Evolutionary conservation across 2,888 invertebrate genomes (phyloP).

Genomic region (Nomada hirtipes): DNA sequence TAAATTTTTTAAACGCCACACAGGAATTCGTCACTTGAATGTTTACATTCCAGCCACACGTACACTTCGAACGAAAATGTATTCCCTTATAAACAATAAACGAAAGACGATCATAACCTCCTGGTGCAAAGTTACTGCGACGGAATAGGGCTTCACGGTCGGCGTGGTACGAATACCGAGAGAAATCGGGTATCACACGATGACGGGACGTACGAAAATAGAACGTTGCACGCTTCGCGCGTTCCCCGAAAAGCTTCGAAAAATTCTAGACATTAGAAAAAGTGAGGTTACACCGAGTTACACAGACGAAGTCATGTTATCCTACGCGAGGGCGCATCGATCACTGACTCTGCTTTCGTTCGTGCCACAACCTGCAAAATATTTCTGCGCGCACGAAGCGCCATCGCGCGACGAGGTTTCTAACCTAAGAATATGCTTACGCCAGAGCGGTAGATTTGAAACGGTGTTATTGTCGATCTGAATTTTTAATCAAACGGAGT

Average conservation of each 20-base stretch:
- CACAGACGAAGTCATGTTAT: conserved; percentile 5
- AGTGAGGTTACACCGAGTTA: conserved; percentile 37
- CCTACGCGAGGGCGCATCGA: neutral
- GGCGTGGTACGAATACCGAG: neutral
- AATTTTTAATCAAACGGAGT: neutral
- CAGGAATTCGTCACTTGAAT: neutral
- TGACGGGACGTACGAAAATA: conserved; percentile 28
- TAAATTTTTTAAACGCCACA: fast-evolving
- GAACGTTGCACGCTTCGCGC: conserved; percentile 2
- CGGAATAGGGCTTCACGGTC: neutral
- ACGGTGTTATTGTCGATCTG: too few relatives aligned
- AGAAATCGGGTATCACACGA: neutral
- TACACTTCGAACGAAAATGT: conserved; percentile 29
- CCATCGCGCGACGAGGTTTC: neutral
- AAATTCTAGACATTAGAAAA: conserved; percentile 3
- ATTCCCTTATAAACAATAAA: conserved; percentile 21
- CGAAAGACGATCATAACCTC: conserved; percentile 50
- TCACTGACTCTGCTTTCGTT: neutral
- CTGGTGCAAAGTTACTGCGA: neutral
- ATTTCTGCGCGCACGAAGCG: neutral
- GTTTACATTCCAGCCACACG: neutral
- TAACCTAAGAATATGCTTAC: neutral
- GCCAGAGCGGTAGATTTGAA: neutral
- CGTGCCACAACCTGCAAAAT: neutral
- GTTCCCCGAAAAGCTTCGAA: neutral